Conservation (phyloP, 2,113 vertebrate genomes). For the Nycticryphes semicollaris region DNA sequence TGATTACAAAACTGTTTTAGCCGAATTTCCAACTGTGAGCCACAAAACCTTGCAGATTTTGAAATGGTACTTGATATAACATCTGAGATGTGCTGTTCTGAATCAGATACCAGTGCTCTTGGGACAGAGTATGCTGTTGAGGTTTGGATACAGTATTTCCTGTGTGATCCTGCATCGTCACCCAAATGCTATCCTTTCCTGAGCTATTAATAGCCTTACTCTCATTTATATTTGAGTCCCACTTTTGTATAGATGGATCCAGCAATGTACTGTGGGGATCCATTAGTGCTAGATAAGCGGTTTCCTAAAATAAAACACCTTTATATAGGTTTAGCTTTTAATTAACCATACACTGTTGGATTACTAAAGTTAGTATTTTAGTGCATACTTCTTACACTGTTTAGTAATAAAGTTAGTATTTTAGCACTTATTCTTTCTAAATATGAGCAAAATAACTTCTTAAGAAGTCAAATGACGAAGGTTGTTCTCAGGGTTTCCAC, state of each 20-base stretch:
- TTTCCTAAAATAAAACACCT: neutral
- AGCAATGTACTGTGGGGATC: neutral
- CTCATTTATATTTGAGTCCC: neutral
- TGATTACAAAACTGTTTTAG: neutral
- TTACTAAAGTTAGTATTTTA: neutral
- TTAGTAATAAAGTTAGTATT: neutral
- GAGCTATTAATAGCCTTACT: neutral
- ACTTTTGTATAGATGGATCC: neutral
- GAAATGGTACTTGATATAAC: neutral
- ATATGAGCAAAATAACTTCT: neutral
- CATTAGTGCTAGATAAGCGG: neutral
- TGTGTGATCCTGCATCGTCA: neutral
- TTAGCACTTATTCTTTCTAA: neutral
- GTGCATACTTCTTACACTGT: neutral
- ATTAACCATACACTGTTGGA: neutral
- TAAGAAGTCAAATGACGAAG: neutral
- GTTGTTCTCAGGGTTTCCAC: neutral
- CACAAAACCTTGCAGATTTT: neutral
- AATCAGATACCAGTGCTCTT: neutral
- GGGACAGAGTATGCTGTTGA: neutral
- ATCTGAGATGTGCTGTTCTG: neutral
- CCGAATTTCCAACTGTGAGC: neutral
- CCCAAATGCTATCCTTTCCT: neutral
- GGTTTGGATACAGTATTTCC: neutral
- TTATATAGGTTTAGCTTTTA: neutral